Conservation (phyloP, 2,888 invertebrate genomes). For the Pollenia griseotomentosa region DNA sequence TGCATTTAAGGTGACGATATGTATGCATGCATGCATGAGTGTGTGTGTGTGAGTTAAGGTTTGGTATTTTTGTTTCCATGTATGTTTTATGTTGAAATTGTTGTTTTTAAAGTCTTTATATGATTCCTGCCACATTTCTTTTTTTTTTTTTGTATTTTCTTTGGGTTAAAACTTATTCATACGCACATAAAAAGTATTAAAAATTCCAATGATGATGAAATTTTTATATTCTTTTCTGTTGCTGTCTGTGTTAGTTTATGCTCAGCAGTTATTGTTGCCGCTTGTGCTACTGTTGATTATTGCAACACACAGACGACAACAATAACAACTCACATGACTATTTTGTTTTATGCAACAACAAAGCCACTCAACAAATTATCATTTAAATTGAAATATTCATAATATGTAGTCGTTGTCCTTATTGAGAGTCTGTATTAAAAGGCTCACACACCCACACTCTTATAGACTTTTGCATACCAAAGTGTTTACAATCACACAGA, state of each 20-base stretch:
- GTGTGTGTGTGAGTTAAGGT: neutral
- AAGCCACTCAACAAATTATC: constrained; percentile 72
- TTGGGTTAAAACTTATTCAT: neutral
- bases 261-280: constrained; percentile 16
- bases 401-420: constrained; percentile 38
- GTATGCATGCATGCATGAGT: constrained; percentile 7
- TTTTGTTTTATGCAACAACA: constrained; percentile 47
- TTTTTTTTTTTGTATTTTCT: constrained; percentile 3
- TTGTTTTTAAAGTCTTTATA: constrained; percentile 27
- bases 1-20: neutral
- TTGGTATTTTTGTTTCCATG: constrained; percentile 40
- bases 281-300: constrained; percentile 48
- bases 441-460: neutral
- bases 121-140: neutral
- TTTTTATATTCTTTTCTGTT: constrained; percentile 33
- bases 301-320: constrained; percentile 44
- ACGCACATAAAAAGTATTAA: constrained; percentile 46
- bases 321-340: constrained; percentile 35
- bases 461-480: neutral
- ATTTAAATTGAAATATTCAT: constrained; percentile 74
- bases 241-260: neutral
- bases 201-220: constrained; percentile 50
- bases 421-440: neutral
- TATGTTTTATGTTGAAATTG: constrained; percentile 46
- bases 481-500: constrained; percentile 1